Evolutionary conservation across 2,797 vertebrate genomes (phyloP), one percentile per base, ranked within the genome.

Genomic region (Benthosema pterotum): DNA sequence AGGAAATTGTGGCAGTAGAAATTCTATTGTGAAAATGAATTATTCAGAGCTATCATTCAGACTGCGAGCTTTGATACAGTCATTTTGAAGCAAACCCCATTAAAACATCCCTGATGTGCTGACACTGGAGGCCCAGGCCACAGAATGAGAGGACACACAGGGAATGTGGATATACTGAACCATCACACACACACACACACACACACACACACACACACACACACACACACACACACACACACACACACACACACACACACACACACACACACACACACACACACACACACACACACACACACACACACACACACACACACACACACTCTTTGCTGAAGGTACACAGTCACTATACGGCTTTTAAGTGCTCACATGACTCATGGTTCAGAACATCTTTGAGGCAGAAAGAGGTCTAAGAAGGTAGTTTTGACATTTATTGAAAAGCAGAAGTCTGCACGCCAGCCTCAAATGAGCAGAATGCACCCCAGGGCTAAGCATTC

Each of bases 11-110:
- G 52, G 62, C 38, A 58, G 52, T 42, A 62, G 25, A 58, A 72
- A 71, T 68, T 67, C 63, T 69, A 60, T 62, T 72, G 63, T 67
- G 71, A 54, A 38, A 67, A 77, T 84, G 77, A 83, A 84, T 78
- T 69, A 77, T 70, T 79, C 69, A 74, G 72, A 63, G 60, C 69
- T 77, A 71, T 69, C 64, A 38, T 38, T 38, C 54, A 59, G 80
- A 54, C 54, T 53, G 63, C 60, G 18, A 46, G 58, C 78, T 82
- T 79, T 71, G 65, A 72, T 73, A 78, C 77, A 82, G 70, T 49
- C 50, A 72, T 72, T 74, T 47, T 71, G 75, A 77, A 69, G 57
- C 65, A 66, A 78, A 78, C 70, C 47, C 60, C 71, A 76, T 74
- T 71, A 75, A 84, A 80, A 83, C 62, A 60, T 52, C 48, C 57